These are phyloP conservation scores for Trichacis sp. DNA, from an alignment of 2,888 invertebrate genomes.

Conservation along the genomic window DNA sequence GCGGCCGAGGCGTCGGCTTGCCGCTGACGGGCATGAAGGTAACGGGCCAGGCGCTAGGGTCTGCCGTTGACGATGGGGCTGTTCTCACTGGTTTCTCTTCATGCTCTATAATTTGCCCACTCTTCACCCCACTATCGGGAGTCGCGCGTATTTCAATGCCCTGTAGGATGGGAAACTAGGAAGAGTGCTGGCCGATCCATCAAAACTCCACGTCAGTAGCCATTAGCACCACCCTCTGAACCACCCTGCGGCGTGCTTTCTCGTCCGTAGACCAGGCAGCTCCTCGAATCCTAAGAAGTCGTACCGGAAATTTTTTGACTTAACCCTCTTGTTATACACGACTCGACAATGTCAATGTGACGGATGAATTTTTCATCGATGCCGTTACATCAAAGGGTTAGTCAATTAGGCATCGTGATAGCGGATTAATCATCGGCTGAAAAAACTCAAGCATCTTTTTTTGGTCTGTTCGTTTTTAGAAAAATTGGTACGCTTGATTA, in stretches of 20 bases:
- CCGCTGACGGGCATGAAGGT: slow-evolving; percentile 33
- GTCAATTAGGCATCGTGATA: neutral
- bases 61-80: slow-evolving; percentile 23
- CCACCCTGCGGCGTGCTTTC: slow-evolving; percentile 44
- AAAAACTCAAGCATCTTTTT: too few species aligned
- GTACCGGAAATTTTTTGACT: slow-evolving; percentile 32
- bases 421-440: too few species aligned
- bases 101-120: slow-evolving; percentile 47
- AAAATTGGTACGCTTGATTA: too few species aligned
- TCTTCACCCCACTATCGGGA: slow-evolving; percentile 42
- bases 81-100: slow-evolving; percentile 37
- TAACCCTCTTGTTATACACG: slow-evolving; percentile 29
- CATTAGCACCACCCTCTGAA: slow-evolving; percentile 70
- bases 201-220: slow-evolving; percentile 75
- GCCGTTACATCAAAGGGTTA: neutral
- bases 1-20: slow-evolving; percentile 11
- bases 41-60: slow-evolving; percentile 37
- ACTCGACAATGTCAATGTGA: slow-evolving; percentile 14
- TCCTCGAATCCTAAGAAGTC: slow-evolving; percentile 23
- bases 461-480: too few species aligned
- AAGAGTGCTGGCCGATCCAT: slow-evolving; percentile 70
- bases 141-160: slow-evolving; percentile 49
- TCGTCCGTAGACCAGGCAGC: slow-evolving; percentile 24
- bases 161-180: slow-evolving; percentile 51
- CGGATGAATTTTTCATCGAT: slow-evolving; percentile 12